phyloP scores from a whole-genome alignment of 2,797 vertebrate genomes.

The Gallirallus australis region DNA sequence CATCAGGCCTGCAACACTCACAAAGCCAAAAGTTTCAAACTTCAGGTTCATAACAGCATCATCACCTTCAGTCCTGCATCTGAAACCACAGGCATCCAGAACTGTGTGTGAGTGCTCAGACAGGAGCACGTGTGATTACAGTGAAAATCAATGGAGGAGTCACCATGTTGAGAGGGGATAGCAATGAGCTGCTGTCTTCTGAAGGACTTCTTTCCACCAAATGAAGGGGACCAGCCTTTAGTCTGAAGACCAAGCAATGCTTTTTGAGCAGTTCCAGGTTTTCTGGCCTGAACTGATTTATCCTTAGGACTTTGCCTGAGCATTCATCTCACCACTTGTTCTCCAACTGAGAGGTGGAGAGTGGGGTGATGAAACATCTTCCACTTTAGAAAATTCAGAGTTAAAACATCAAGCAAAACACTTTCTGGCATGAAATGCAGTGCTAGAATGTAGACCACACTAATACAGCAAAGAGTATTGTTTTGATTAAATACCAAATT shows the following conservation, averaged over 20 bases:
- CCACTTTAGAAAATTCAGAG: background rate
- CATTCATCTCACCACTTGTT: background rate
- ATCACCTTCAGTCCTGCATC: background rate
- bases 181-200: background rate
- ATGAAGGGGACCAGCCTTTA: background rate
- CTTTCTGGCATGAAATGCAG: background rate
- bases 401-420: background rate
- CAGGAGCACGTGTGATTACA: rapidly evolving
- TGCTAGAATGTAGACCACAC: background rate
- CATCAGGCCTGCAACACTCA: background rate
- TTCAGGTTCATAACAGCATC: background rate
- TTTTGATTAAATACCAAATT: background rate
- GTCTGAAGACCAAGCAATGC: background rate
- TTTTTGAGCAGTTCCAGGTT: background rate
- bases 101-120: rapidly evolving
- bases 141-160: background rate
- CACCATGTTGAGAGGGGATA: background rate
- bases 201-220: background rate
- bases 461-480: background rate
- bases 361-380: background rate
- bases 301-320: background rate
- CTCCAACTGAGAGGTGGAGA: background rate
- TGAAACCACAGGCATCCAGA: rapidly evolving
- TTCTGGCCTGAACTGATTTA: background rate
- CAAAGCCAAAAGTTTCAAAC: background rate